Conservation (phyloP, 92 coral and sea anemone genomes). For the Hydrozoanthus gracilis region DNA sequence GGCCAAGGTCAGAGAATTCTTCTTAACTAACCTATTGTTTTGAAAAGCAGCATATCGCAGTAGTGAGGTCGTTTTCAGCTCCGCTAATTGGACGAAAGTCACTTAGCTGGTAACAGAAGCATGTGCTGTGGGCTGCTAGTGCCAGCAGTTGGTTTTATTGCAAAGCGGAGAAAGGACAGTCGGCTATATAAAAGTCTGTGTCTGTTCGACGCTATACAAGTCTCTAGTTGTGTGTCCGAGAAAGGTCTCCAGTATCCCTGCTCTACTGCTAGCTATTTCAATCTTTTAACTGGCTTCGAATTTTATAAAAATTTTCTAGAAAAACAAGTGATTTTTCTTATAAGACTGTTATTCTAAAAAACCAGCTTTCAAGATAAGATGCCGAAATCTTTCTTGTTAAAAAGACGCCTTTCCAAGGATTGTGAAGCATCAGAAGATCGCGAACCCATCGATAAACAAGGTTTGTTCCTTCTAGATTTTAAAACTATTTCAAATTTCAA, state of each 20-base stretch:
- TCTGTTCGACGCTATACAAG: neutral
- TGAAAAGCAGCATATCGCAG: slow-evolving; percentile 36
- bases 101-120: slow-evolving; percentile 2
- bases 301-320: neutral
- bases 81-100: slow-evolving; percentile 21
- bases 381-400: slow-evolving; percentile 84
- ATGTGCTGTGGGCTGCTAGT: slow-evolving; percentile 2
- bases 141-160: slow-evolving; percentile 55
- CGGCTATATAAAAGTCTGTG: slow-evolving; percentile 45
- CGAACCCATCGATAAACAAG: neutral
- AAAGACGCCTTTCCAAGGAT: slow-evolving; percentile 63
- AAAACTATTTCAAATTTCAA: neutral
- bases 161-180: slow-evolving; percentile 68
- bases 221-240: neutral
- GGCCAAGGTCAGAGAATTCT: slow-evolving; percentile 6
- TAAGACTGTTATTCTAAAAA: neutral
- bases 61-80: slow-evolving; percentile 6
- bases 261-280: neutral
- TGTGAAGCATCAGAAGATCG: slow-evolving; percentile 18
- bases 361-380: slow-evolving; percentile 36
- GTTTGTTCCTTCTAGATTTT: neutral
- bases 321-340: neutral
- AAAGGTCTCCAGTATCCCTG: neutral
- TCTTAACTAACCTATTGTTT: slow-evolving; percentile 38
- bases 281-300: neutral